These are phyloP conservation scores for Garra rufa DNA, from an alignment of 2,113 vertebrate species.

Conservation along the genomic window DNA sequence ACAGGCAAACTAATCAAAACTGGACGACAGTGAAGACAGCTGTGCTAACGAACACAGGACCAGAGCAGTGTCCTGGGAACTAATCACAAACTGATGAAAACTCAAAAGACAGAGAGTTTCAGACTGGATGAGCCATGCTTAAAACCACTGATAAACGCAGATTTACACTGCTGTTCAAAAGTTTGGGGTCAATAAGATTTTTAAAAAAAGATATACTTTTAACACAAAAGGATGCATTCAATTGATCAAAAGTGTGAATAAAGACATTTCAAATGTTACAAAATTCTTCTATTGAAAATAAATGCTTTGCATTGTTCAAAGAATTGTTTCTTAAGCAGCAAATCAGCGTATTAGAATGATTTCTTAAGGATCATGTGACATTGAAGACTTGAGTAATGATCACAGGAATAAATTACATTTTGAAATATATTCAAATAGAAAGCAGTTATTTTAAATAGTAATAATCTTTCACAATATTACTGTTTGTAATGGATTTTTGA, in stretches of 20 bases:
- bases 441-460: neutral
- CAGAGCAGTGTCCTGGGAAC: neutral
- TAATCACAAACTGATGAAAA: neutral
- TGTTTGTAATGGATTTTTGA: too few species aligned
- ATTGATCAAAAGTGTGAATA: neutral
- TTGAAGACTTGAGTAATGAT: neutral
- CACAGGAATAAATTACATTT: neutral
- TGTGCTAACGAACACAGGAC: constrained; percentile 4
- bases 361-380: neutral
- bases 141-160: neutral
- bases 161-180: neutral
- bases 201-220: neutral
- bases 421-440: neutral
- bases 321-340: neutral
- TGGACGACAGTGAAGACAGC: neutral
- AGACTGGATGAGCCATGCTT: neutral
- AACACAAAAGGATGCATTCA: neutral
- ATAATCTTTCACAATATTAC: neutral
- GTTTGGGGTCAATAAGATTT: neutral
- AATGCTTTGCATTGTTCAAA: too few species aligned
- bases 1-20: neutral
- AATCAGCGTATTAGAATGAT: neutral
- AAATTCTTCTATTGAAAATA: too few species aligned
- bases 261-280: neutral
- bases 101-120: neutral